These are phyloP conservation scores for Archaeoteleia sp. DNA, from an alignment of 2,888 invertebrate species.

Conservation along the genomic window DNA sequence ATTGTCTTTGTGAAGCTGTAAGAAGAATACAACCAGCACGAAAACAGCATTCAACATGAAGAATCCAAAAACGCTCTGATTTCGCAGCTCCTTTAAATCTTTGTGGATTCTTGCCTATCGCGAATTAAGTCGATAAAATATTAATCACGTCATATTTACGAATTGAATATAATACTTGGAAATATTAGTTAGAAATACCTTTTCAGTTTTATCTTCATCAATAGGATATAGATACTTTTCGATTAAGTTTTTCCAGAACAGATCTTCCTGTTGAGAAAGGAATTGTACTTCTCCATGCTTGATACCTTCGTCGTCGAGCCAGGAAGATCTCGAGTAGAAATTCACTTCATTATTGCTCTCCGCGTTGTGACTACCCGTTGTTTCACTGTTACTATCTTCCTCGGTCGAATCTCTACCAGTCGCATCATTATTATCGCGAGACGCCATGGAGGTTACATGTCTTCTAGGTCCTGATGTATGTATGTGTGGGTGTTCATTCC, in stretches of 20 bases:
- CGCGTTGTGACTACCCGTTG: slow-evolving; percentile 76
- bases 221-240: slow-evolving; percentile 96
- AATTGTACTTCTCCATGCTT: slow-evolving; percentile 94
- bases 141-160: no score
- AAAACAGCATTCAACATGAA: slow-evolving; percentile 99
- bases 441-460: slow-evolving; percentile 83
- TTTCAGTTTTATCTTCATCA: slow-evolving; percentile 92
- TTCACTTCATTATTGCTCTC: slow-evolving; percentile 79
- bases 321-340: slow-evolving; percentile 92
- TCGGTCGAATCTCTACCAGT: slow-evolving; percentile 85
- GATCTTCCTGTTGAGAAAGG: slow-evolving; percentile 87
- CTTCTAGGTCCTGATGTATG: slow-evolving; percentile 77
- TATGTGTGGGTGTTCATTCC: slow-evolving; percentile 86
- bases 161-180: neutral
- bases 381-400: slow-evolving; percentile 82
- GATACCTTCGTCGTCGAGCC: slow-evolving; percentile 93
- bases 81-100: slow-evolving; percentile 95
- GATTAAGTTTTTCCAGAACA: slow-evolving; percentile 96
- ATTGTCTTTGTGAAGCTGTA: slow-evolving; percentile 98
- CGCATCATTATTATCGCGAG: slow-evolving; percentile 80
- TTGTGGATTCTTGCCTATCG: slow-evolving; percentile 90
- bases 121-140: slow-evolving; percentile 24
- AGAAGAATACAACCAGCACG: slow-evolving; percentile 98
- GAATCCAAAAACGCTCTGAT: slow-evolving; percentile 96
- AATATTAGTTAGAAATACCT: slow-evolving; percentile 78